Evolutionary conservation across 1,140 invertebrate species (phyloP), one percentile per base, ranked within the genome.

Genomic region (Pseudomyrmex concolor): DNA sequence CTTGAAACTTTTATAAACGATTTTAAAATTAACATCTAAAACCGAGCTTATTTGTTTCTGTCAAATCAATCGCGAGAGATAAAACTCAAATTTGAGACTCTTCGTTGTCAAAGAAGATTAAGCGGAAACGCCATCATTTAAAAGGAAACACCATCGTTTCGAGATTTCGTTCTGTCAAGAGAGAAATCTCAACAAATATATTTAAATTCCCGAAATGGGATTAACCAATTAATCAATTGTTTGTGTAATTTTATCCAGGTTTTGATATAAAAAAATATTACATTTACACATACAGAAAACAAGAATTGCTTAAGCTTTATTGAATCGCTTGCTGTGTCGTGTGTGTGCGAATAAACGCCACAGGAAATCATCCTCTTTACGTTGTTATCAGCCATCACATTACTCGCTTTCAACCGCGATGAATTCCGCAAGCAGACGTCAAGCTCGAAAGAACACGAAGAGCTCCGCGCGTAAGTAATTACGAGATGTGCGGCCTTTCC

Each of bases 391-490:
- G 17, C 34, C 45, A 48, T 59, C 74, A 15, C 34, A 19, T 67
- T 19, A 55, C 34, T 48, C 51, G 51, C 10, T 80, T 71, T 48
- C 43, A 70, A 68, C 63, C 64, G 54, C 64, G 34, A 78, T 70
- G 76, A 78, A 78, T 78, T 15, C 66, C 76, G 55, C 76, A 15
- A 66, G 43, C 64, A 25, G 34, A 48, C 43, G 7, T 50, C 43
- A 43, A 34, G 43, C 45, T 57, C 45, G 83, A 73, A 66, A 72
- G 48, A 82, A 45, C 50, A 57, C n/a, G 15, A 57, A 15, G 48
- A 62, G 62, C 22, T 59, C 17, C 13, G 63, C 77, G 82, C 82
- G 63, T 71, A 80, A 83, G 82, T 84, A 84, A 84, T 81, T 78
- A 82, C 70, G 70, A 82, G 50, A 82, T 74, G 78, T 74, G 68